These are phyloP conservation scores for Galeopterus variegatus DNA, from an alignment of 2,113 vertebrate species.

Conservation along the genomic window DNA sequence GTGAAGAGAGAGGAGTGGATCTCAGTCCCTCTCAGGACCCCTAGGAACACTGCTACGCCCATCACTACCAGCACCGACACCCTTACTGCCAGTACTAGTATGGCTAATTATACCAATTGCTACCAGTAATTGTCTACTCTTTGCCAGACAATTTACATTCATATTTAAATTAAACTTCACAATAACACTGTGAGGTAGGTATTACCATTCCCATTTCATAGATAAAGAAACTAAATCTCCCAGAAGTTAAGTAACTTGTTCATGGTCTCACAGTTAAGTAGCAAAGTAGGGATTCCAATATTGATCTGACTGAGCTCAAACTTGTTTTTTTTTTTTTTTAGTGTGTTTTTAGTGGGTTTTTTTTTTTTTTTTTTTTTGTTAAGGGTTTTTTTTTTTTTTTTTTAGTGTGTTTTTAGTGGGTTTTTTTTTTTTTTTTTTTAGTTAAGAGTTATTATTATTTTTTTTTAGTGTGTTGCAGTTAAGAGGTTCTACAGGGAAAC, in stretches of 20 bases:
- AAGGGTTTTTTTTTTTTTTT: neutral
- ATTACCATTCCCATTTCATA: neutral
- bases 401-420: no score
- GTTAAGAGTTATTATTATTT: no score
- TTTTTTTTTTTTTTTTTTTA: neutral
- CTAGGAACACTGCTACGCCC: neutral
- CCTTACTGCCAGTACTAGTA: neutral
- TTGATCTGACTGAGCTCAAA: neutral
- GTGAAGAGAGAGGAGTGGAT: neutral
- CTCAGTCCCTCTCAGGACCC: neutral
- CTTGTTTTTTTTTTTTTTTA: neutral
- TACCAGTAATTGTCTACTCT: neutral
- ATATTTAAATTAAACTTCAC: neutral
- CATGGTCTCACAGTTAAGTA: neutral
- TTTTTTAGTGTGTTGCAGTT: neutral
- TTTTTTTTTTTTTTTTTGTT: neutral
- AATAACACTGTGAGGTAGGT: neutral
- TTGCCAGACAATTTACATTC: neutral
- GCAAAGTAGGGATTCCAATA: constrained; percentile 8
- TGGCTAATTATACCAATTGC: neutral
- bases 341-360: no score
- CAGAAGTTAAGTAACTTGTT: neutral
- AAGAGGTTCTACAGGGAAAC: neutral
- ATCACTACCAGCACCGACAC: no score
- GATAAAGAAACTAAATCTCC: neutral